Percentiles rank a stretch among this genome's conserved stretches.
These are phyloP conservation scores for Phrixothrix hirtus DNA, from an alignment of 2,888 invertebrate species.

Conservation along the genomic window DNA sequence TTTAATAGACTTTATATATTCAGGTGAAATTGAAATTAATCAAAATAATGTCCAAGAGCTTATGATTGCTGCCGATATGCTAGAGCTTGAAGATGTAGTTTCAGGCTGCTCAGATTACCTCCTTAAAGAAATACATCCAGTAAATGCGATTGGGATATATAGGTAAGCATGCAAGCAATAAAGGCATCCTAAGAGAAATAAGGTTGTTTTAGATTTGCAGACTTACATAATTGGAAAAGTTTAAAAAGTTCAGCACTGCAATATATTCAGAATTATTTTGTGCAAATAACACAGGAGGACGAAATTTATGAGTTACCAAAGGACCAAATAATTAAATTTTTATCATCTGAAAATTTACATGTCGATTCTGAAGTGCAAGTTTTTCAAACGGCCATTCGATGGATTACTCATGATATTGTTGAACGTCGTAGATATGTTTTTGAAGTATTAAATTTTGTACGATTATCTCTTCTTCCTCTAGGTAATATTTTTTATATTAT, in stretches of 20 bases:
- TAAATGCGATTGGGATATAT: constrained; percentile 88
- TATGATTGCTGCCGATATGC: constrained; percentile 88
- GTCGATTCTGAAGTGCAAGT: constrained; percentile 91
- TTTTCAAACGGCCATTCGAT: constrained; percentile 82
- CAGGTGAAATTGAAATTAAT: constrained; percentile 69
- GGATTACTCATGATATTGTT: constrained; percentile 82
- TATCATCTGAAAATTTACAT: constrained; percentile 83
- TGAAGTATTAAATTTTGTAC: constrained; percentile 79
- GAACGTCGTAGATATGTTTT: constrained; percentile 81
- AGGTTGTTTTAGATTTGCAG: constrained; percentile 69
- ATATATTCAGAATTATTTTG: constrained; percentile 85
- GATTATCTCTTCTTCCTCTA: constrained; percentile 81
- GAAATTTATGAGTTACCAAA: constrained; percentile 84
- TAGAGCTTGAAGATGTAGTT: constrained; percentile 82
- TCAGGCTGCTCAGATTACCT: constrained; percentile 83
- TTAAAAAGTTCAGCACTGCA: constrained; percentile 76
- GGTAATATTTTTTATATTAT: constrained; percentile 36
- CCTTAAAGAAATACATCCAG: constrained; percentile 79
- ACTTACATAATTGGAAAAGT: constrained; percentile 81
- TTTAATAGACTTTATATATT: constrained; percentile 84
- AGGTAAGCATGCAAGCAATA: constrained; percentile 56
- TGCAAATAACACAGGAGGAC: constrained; percentile 77
- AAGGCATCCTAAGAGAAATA: background rate
- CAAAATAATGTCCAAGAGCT: constrained; percentile 86
- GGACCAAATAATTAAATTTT: constrained; percentile 73